These are phyloP conservation scores for Palythoa caribaeorum DNA, from an alignment of 92 coral and sea anemone species.

Conservation along the genomic window DNA sequence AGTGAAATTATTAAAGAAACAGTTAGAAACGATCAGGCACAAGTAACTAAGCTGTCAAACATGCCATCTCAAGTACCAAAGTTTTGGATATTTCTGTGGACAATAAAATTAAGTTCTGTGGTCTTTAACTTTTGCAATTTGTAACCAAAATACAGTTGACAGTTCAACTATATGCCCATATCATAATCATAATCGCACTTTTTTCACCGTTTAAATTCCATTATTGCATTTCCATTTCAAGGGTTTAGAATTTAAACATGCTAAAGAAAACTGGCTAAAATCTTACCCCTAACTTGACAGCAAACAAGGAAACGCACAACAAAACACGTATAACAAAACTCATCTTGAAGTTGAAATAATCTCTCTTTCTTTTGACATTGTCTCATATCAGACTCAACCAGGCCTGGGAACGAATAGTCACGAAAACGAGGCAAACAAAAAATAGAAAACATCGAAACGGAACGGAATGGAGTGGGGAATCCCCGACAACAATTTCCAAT, in stretches of 20 bases:
- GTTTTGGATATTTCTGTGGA: too few relatives aligned
- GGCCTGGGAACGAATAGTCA: conserved; percentile 1
- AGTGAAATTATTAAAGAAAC: too few relatives aligned
- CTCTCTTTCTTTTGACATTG: too few relatives aligned
- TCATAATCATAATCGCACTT: neutral
- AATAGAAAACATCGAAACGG: neutral
- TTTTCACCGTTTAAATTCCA: neutral
- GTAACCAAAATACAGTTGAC: too few relatives aligned
- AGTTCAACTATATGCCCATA: too few relatives aligned
- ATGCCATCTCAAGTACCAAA: too few relatives aligned
- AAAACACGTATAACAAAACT: conserved; percentile 4
- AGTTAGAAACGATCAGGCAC: too few relatives aligned
- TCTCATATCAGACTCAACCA: neutral
- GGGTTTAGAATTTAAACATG: neutral
- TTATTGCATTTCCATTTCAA: conserved; percentile 4
- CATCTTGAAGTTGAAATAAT: neutral
- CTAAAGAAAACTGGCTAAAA: neutral
- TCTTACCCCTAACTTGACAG: conserved; percentile 6
- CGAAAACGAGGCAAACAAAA: conserved; percentile 21
- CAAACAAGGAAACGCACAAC: conserved; percentile 17
- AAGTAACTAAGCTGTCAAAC: too few relatives aligned
- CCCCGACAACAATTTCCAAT: neutral
- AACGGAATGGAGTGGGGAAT: neutral
- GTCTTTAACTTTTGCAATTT: too few relatives aligned
- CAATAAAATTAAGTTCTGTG: too few relatives aligned